phyloP scores from a whole-genome alignment of 2,797 vertebrate species.

The Sebastes trivittatus region DNA sequence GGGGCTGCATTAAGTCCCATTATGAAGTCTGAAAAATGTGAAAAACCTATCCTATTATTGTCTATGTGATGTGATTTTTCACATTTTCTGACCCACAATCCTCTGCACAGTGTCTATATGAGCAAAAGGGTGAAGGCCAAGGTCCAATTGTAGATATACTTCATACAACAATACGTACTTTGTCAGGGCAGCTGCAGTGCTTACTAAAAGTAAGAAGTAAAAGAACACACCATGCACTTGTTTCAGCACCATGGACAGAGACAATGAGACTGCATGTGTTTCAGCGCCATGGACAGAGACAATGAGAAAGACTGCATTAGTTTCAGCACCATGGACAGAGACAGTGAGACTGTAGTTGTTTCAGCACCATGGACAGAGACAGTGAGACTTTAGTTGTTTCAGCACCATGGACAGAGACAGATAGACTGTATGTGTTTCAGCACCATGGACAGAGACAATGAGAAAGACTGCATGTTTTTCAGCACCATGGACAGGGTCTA shows the following conservation, averaged over 20 bases:
- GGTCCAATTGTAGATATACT: too few relatives aligned
- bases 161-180: too few relatives aligned
- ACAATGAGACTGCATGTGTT: not conserved
- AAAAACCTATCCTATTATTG: not conserved
- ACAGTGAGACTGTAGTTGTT: not conserved
- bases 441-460: not conserved
- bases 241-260: conserved; percentile 32
- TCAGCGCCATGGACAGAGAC: conserved; percentile 28
- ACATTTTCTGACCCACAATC: too few relatives aligned
- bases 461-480: not conserved
- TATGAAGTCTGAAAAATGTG: not conserved
- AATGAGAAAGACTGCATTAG: not conserved
- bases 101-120: too few relatives aligned
- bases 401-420: too few relatives aligned
- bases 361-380: not conserved
- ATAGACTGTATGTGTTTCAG: not conserved
- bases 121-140: too few relatives aligned
- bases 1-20: not conserved
- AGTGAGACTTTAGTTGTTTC: not conserved
- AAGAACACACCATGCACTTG: too few relatives aligned
- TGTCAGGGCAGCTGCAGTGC: too few relatives aligned
- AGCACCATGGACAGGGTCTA: not conserved
- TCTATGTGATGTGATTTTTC: not conserved
- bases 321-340: too few relatives aligned
- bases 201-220: too few relatives aligned